Conservation (phyloP, 2,113 vertebrate genomes). For the Myotis yumanensis region DNA sequence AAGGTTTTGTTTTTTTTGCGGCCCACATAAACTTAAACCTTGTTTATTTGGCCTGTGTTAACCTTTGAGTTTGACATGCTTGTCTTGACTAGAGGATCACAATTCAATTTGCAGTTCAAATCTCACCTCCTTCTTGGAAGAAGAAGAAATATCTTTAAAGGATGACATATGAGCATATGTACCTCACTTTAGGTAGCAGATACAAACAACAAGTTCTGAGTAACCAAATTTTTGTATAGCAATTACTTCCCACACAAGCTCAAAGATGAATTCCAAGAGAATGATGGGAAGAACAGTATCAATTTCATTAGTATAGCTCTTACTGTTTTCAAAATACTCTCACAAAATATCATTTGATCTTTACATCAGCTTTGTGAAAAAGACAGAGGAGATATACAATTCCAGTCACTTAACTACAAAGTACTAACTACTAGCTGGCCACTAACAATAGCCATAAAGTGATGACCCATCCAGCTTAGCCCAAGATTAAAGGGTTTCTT, state of each 20-base stretch:
- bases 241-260: background rate
- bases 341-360: background rate
- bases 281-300: background rate
- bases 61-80: too few species aligned
- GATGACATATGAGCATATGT: background rate
- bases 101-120: constrained; percentile 44
- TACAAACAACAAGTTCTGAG: background rate
- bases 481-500: background rate
- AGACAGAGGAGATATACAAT: background rate
- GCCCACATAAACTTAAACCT: too few species aligned
- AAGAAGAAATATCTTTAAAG: background rate
- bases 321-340: constrained; percentile 9
- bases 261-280: background rate
- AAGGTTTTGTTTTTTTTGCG: too few species aligned
- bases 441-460: background rate
- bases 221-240: background rate
- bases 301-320: background rate
- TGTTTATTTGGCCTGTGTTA: too few species aligned
- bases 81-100: background rate
- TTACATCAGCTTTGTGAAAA: background rate
- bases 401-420: background rate
- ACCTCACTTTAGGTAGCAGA: background rate
- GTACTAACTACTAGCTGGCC: background rate
- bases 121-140: background rate
- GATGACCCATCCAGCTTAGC: background rate